Evolutionary conservation across 2,113 vertebrate species (phyloP).

Genomic region (Pungitius pungitius): DNA sequence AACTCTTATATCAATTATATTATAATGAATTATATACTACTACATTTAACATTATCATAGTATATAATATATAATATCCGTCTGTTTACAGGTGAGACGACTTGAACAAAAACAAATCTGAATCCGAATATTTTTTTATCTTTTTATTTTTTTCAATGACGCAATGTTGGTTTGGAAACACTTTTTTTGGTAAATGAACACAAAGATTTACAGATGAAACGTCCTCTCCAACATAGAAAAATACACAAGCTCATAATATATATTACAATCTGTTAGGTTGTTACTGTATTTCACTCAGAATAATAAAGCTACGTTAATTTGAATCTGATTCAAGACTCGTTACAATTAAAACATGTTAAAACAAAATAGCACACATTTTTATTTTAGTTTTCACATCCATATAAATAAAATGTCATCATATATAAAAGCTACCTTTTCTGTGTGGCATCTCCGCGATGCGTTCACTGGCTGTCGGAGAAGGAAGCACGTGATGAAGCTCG

Average conservation of each 20-base stretch:
- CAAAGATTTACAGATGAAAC: constrained; percentile 46
- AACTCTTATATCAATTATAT: constrained; percentile 60
- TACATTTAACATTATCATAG: too few relatives aligned
- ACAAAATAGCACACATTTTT: constrained; percentile 29
- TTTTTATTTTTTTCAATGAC: neutral
- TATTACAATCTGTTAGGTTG: constrained; percentile 94
- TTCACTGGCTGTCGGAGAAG: constrained; percentile 43
- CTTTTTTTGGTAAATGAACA: constrained; percentile 33
- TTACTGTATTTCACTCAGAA: constrained; percentile 69
- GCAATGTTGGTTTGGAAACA: neutral
- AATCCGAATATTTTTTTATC: neutral
- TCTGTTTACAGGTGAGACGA: constrained; percentile 30
- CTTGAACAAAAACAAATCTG: constrained; percentile 23
- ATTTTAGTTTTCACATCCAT: constrained; percentile 60
- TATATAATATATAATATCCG: too few relatives aligned
- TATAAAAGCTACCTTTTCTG: constrained; percentile 58
- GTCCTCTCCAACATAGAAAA: constrained; percentile 90
- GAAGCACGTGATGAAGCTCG: constrained; percentile 41
- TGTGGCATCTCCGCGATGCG: constrained; percentile 17
- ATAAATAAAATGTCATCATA: constrained; percentile 59
- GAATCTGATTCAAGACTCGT: constrained; percentile 21
- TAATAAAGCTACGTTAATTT: constrained; percentile 59
- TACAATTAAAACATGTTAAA: constrained; percentile 53
- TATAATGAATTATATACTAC: too few relatives aligned
- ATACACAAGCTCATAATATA: constrained; percentile 85